Evolutionary conservation across 2,797 vertebrate species (phyloP), one percentile per base, ranked within the genome.

Genomic region (Coregonus ussuriensis): DNA sequence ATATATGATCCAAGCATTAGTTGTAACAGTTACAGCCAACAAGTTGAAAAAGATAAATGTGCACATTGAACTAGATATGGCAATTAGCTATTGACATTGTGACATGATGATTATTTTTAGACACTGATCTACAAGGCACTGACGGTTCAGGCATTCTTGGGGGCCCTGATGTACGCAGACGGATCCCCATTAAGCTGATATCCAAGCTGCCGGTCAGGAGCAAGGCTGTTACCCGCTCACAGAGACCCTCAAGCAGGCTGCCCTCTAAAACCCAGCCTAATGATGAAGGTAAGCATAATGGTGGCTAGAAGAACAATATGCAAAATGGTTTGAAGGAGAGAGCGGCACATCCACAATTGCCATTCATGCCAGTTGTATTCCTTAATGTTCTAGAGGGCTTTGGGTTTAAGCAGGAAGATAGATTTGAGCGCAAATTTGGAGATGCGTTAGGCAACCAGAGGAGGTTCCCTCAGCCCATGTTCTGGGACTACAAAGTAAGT

Each of bases 61-160:
- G 41, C 41, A 47, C 41, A 47, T 47, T 47, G 9, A 47, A 47
- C 41, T 47, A 47, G 41, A 7, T 47, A 47, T 47, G 41, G 41
- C 31, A 33, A 33, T 33, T 33, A 33, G 31, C 41, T 47, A 47
- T 47, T 47, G 9, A 47, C 41, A 47, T 47, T 47, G 41, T 47
- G 41, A 47, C 41, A 41, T 47, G 9, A 47, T 47, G 3, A 35
- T 35, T 35, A 11, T 47, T 47, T 47, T 47, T 47, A 99, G 98
- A 99, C 92, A 97, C 96, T 96, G 98, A 99, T 92, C 96, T 99
- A 89, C 97, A 98, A 95, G 98, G 98, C 87, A 98, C 97, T 72
- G 98, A 99, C 84, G 96, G 97, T 89, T 97, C 98, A 79, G 98
- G 96, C 87, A 95, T 94, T 25, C 92, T 99, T 94, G 96, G 97